These are phyloP conservation scores for Miltochrista miniata DNA, from an alignment of 2,888 invertebrate genomes.

Conservation along the genomic window DNA sequence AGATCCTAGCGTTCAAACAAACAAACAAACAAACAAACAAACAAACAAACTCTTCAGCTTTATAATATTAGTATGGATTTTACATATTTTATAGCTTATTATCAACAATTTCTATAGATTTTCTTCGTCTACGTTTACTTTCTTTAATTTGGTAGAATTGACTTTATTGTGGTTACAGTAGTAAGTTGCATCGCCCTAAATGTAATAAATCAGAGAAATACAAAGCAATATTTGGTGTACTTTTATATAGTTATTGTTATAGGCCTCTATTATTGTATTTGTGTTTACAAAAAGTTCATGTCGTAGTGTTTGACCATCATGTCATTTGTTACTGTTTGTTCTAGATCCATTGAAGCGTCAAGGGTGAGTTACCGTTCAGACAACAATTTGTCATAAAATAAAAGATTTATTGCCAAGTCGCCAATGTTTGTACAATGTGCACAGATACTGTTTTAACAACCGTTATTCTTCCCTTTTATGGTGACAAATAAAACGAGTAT, in stretches of 20 bases:
- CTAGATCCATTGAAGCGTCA: slow-evolving; percentile 70
- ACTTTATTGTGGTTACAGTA: slow-evolving; percentile 16
- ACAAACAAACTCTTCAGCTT: too few relatives aligned
- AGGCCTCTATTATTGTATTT: slow-evolving; percentile 66
- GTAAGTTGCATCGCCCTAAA: slow-evolving; percentile 39
- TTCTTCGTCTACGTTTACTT: slow-evolving; percentile 21
- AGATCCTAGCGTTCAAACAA: too few relatives aligned
- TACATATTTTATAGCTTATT: too few relatives aligned
- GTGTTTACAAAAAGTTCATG: slow-evolving; percentile 70
- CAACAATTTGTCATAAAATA: slow-evolving; percentile 83
- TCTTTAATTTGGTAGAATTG: slow-evolving; percentile 30
- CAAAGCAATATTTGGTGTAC: slow-evolving; percentile 70
- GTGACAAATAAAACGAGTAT: slow-evolving; percentile 76
- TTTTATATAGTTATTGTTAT: slow-evolving; percentile 60
- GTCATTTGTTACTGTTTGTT: slow-evolving; percentile 77
- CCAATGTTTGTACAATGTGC: slow-evolving; percentile 64
- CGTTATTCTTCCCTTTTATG: slow-evolving; percentile 79
- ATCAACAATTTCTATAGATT: slow-evolving; percentile 4
- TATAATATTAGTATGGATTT: too few relatives aligned
- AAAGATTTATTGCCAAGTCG: slow-evolving; percentile 75
- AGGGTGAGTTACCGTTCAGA: slow-evolving; percentile 63
- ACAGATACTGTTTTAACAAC: slow-evolving; percentile 70
- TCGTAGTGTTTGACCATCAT: slow-evolving; percentile 70
- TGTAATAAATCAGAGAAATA: slow-evolving; percentile 66
- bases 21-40: too few relatives aligned